Evolutionary conservation across 2,113 vertebrate genomes (phyloP).

Genomic region (Alligator sinensis): DNA sequence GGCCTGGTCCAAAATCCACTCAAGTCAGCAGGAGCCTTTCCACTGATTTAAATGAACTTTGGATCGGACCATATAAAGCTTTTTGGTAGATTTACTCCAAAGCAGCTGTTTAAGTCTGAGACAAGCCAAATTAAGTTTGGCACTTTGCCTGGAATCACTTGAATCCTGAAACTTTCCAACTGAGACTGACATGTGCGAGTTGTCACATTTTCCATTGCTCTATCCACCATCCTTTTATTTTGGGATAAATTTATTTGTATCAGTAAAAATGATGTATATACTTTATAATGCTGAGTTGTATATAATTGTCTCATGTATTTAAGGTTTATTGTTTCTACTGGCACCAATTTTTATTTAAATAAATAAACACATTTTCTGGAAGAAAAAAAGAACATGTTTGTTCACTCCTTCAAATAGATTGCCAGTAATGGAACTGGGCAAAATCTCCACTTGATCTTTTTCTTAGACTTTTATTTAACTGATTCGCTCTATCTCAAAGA

Average conservation of each 20-base stretch:
- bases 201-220: conserved; percentile 84
- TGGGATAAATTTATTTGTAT: conserved; percentile 71
- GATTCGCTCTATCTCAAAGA: background rate
- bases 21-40: conserved; percentile 59
- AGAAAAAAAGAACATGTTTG: conserved; percentile 20
- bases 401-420: background rate
- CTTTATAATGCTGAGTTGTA: conserved; percentile 77
- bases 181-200: conserved; percentile 74
- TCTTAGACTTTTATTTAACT: background rate
- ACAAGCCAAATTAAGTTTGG: conserved; percentile 82
- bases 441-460: background rate
- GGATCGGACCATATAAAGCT: conserved; percentile 69
- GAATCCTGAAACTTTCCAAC: conserved; percentile 84
- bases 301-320: conserved; percentile 81
- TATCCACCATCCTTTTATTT: conserved; percentile 58
- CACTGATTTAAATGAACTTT: conserved; percentile 56
- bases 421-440: background rate
- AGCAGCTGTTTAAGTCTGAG: conserved; percentile 76
- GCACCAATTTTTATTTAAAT: conserved; percentile 85
- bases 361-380: conserved; percentile 75
- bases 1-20: background rate
- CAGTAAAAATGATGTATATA: conserved; percentile 75
- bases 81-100: conserved; percentile 78
- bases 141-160: conserved; percentile 87
- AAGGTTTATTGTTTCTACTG: conserved; percentile 77